Conservation (phyloP, 2,888 invertebrate species). For the Cantharis flavilabris region DNA sequence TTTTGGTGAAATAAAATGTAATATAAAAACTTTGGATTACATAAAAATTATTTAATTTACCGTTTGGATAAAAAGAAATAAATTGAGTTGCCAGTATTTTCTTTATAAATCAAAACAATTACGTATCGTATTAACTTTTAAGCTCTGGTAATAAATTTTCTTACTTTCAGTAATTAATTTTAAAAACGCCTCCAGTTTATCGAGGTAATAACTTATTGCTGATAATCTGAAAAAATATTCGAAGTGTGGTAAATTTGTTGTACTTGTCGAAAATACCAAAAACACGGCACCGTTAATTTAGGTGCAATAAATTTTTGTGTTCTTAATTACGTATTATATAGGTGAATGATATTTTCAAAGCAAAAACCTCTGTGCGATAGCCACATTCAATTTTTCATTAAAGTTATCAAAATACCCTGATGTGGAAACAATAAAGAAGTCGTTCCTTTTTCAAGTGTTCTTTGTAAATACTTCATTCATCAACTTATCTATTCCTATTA, state of each 20-base stretch:
- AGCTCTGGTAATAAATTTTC: neutral
- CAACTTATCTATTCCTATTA: slow-evolving; percentile 14
- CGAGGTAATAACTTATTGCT: neutral
- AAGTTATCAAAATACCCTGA: neutral
- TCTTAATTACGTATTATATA: neutral
- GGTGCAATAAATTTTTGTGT: neutral
- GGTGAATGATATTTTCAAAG: neutral
- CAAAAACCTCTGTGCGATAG: neutral
- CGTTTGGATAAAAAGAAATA: neutral
- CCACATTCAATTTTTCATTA: neutral
- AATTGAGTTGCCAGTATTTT: neutral
- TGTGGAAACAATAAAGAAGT: slow-evolving; percentile 5
- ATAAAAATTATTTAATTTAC: neutral
- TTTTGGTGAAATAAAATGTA: neutral
- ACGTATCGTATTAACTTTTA: neutral
- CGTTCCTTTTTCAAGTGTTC: slow-evolving; percentile 5
- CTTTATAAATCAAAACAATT: neutral
- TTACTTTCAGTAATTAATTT: neutral
- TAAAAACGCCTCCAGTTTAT: neutral
- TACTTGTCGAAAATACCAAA: neutral
- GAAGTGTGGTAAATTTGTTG: neutral
- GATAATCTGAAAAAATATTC: neutral
- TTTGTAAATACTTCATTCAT: slow-evolving; percentile 12
- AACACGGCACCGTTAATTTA: neutral
- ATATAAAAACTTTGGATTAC: neutral